Evolutionary conservation across 2,113 vertebrate genomes (phyloP).

Genomic region (Hypanus sabinus): DNA sequence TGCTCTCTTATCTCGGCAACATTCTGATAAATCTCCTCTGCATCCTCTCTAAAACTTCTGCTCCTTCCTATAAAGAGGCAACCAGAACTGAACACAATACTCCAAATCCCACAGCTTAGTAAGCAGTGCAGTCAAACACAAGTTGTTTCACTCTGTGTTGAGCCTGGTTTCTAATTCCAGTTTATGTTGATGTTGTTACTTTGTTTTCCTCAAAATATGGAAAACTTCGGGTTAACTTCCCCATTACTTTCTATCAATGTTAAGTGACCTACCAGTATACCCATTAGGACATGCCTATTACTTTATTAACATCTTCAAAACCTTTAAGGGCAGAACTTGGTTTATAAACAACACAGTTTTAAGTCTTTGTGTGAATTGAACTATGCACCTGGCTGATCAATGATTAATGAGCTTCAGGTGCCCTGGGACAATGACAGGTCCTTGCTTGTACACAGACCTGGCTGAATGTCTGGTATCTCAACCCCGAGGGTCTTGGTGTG

Average conservation of each 20-base stretch:
- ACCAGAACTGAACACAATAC: too few relatives aligned
- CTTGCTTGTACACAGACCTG: not conserved
- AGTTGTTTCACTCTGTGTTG: not conserved
- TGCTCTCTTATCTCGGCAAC: too few relatives aligned
- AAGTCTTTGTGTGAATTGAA: not conserved
- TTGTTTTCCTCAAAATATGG: not conserved
- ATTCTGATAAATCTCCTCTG: too few relatives aligned
- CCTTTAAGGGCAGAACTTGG: not conserved
- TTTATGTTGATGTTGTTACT: not conserved
- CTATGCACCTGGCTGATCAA: not conserved
- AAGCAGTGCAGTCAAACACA: not conserved
- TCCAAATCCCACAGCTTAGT: too few relatives aligned
- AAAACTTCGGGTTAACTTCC: too few relatives aligned
- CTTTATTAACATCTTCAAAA: not conserved
- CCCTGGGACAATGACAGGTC: not conserved
- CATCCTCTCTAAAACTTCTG: too few relatives aligned
- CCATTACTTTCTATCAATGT: not conserved
- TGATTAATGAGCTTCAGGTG: not conserved
- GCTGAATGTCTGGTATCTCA: constrained; percentile 16
- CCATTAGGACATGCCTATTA: not conserved
- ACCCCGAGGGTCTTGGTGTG: not conserved
- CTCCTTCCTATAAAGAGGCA: too few relatives aligned
- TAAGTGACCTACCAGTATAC: too few relatives aligned
- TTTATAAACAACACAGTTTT: not conserved
- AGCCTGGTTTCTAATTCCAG: not conserved